A percentile compares a stretch with the other conserved stretches of the same genome.
phyloP scores from a whole-genome alignment of 1,140 invertebrate species.

The Drosophila novamexicana region DNA sequence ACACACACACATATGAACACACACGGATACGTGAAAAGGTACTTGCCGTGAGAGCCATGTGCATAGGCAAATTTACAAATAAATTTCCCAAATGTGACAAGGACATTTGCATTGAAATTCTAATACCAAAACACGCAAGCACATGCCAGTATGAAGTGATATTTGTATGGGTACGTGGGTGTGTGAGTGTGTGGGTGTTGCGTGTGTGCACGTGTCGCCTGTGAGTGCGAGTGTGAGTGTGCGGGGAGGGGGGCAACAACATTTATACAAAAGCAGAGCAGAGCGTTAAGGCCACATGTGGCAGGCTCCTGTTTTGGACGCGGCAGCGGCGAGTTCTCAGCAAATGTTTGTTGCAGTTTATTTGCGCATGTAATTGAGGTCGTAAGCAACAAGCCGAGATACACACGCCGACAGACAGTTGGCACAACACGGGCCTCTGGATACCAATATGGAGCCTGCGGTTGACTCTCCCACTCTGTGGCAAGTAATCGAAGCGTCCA shows the following conservation, averaged over 20 bases:
- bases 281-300: slow-evolving; percentile 22
- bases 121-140: slow-evolving; percentile 59
- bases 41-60: slow-evolving; percentile 33
- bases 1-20: slow-evolving; percentile 2
- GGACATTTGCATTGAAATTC: slow-evolving; percentile 78
- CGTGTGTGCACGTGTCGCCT: background rate
- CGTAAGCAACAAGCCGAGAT: slow-evolving; percentile 57
- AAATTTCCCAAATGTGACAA: slow-evolving; percentile 80
- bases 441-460: slow-evolving; percentile 29
- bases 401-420: slow-evolving; percentile 8
- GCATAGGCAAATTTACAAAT: slow-evolving; percentile 62
- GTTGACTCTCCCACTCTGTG: slow-evolving; percentile 8
- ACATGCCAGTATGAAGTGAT: slow-evolving; percentile 18
- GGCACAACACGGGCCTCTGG: slow-evolving; percentile 10
- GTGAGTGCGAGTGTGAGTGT: slow-evolving; percentile 3
- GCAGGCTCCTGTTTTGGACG: slow-evolving; percentile 6
- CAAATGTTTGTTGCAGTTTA: slow-evolving; percentile 81
- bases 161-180: slow-evolving; percentile 5
- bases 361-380: slow-evolving; percentile 80
- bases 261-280: slow-evolving; percentile 43
- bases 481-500: slow-evolving; percentile 6
- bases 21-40: slow-evolving; percentile 4
- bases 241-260: slow-evolving; percentile 28
- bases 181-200: background rate
- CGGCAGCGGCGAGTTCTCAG: slow-evolving; percentile 60